Percentiles rank a stretch among this genome's conserved stretches.
Conservation (phyloP, 2,113 vertebrate genomes). For the Corythornis vintsioides region DNA sequence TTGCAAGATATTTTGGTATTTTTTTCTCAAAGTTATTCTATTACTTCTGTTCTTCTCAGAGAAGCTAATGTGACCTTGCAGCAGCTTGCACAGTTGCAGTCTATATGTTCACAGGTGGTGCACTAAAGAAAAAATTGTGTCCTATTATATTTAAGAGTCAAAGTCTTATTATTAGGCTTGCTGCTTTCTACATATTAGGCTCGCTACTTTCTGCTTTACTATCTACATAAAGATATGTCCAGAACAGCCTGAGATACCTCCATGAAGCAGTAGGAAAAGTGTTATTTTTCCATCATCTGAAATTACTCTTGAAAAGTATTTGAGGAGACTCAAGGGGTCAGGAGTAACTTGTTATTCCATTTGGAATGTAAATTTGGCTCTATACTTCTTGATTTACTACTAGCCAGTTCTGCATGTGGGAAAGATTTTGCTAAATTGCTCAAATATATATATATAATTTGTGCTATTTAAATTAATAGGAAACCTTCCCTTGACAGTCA, state of each 20-base stretch:
- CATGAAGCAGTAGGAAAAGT: neutral
- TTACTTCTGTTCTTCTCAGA: neutral
- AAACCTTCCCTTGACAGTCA: no score
- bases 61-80: fast-evolving
- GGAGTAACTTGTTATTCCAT: neutral
- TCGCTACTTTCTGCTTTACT: neutral
- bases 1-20: neutral
- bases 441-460: neutral
- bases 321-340: neutral
- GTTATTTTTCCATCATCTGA: neutral
- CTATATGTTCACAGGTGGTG: neutral
- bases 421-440: neutral
- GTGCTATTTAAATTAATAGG: no score
- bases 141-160: neutral
- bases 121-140: neutral
- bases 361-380: neutral
- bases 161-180: neutral
- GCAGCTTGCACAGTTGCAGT: neutral
- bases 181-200: neutral
- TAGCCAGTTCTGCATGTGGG: neutral
- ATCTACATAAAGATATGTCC: neutral
- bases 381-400: neutral
- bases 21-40: neutral
- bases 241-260: neutral
- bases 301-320: neutral